These are phyloP conservation scores for Ephestia elutella DNA, from an alignment of 1,140 invertebrate genomes.

Conservation along the genomic window DNA sequence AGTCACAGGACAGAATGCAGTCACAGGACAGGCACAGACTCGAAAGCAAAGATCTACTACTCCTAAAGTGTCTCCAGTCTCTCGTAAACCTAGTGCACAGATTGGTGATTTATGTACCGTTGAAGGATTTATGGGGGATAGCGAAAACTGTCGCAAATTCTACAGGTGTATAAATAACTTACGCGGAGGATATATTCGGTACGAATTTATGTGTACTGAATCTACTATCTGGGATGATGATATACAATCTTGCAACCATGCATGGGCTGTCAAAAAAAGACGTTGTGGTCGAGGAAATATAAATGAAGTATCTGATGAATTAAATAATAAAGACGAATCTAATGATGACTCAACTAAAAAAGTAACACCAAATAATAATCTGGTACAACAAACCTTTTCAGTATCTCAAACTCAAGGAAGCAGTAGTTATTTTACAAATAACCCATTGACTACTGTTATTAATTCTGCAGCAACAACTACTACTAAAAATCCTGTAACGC, in stretches of 20 bases:
- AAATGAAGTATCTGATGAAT: slow-evolving; percentile 4
- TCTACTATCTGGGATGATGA: slow-evolving; percentile 84
- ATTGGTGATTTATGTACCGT: slow-evolving; percentile 32
- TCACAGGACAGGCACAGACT: neutral
- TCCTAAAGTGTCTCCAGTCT: slow-evolving; percentile 8
- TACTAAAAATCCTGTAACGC: neutral
- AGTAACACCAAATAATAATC: slow-evolving; percentile 17
- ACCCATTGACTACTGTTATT: neutral
- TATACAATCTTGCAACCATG: slow-evolving; percentile 80
- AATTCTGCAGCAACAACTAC: neutral
- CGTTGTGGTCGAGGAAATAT: slow-evolving; percentile 35
- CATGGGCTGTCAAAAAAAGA: slow-evolving; percentile 72
- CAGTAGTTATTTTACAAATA: slow-evolving; percentile 14
- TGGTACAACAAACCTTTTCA: neutral
- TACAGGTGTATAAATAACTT: slow-evolving; percentile 83
- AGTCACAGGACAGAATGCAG: no score
- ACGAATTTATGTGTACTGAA: slow-evolving; percentile 81
- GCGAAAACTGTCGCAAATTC: slow-evolving; percentile 83
- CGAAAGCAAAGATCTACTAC: slow-evolving; percentile 10
- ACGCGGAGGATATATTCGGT: slow-evolving; percentile 75
- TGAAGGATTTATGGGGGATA: slow-evolving; percentile 82
- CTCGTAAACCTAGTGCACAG: slow-evolving; percentile 12
- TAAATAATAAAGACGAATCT: slow-evolving; percentile 21
- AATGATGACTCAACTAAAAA: slow-evolving; percentile 27
- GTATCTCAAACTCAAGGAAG: slow-evolving; percentile 30